Evolutionary conservation across 1,140 invertebrate species (phyloP), one percentile per base, ranked within the genome.

Genomic region (Papilio machaon): DNA sequence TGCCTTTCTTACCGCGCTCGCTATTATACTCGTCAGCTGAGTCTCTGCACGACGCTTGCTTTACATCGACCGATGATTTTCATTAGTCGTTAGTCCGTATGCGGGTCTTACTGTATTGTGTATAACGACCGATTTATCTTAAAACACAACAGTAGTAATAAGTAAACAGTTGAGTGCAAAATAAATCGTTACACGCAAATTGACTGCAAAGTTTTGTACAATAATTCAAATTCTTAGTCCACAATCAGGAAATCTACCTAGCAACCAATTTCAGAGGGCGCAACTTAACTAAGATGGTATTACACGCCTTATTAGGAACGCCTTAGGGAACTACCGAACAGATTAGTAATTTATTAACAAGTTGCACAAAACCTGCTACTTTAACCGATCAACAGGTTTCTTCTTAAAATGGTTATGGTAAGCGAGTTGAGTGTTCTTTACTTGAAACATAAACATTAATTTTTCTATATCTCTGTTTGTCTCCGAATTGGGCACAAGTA

Each of bases 261-360:
- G 19, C 74, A 23, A 76, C 49, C 74, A 49, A 54, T 76, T 76
- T 76, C 30, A 76, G 74, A 76, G 74, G 46, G 74, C 49, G 23
- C 23, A 76, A 76, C 23, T 76, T 76, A 30, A 7, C 74, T 58
- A 76, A 76, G 49, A 76, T 76, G 74, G 49, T 76, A 76, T 49
- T 76, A 76, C 74, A 54, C 49, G 19, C 74, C 74, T 76, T 76
- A 76, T 76, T 76, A 52, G 74, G 74, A 54, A 49, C 74, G 43
- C 74, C 47, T 70, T 70, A 70, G 47, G 74, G 74, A 76, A 76
- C 74, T 49, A 76, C 74, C 30, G 74, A 49, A 76, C 74, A 54
- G 74, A 76, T 76, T 76, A 76, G 74, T 76, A 52, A 76, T 76
- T 76, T 76, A 76, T 76, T 76, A 76, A 76, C 74, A 58, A 76